Base-by-base conservation (phyloP, 1,140 invertebrate genomes). In the Acromyrmex heyeri region DNA sequence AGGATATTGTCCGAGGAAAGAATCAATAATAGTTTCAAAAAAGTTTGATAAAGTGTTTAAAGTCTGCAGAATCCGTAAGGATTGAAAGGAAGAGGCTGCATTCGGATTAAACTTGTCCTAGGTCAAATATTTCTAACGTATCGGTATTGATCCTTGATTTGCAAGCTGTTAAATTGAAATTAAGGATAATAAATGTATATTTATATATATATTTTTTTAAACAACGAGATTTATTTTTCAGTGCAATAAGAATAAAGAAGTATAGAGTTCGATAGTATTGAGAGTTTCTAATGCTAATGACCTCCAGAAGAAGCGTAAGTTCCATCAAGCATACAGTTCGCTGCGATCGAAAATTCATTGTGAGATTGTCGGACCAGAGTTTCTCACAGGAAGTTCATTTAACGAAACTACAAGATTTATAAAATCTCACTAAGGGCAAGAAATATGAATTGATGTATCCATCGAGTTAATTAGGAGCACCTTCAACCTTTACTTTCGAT, bases 101-200 rank as follows among this genome's bases (percentile, higher is more conserved):
- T 55, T 53, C 27, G 4, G 27, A 18, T 14, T 21, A 1, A 73
- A 59, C 55, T 75, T 75, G 55, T 44, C 72, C 55, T 75, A 75
- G 65, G 65, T 75, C n/a, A 44, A 75, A 75, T 24, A 44, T 75
- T 7, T 24, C 21, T 59, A 75, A 38, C 1, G 18, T 24, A 24
- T 34, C 34, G 6, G 6, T 34, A 57, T 73, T 57, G 27, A 34
- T n/a, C 30, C 12, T 24, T 38, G 24, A 59, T 61, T 55, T 21
- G 14, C 3, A 24, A 75, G 3, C 30, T n/a, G 18, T 57, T 73
- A 34, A 38, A 57, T 34, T 59, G 0, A 57, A 73, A 50, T 50
- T 0, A 50, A 8, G 38, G 2, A 2, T 12, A 44, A 44, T 21
- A 73, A 57, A 57, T 14, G 10, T 34, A 34, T 16, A 3, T 73